phyloP scores from a whole-genome alignment of 1,140 invertebrate genomes.

The Bombus confusus region DNA sequence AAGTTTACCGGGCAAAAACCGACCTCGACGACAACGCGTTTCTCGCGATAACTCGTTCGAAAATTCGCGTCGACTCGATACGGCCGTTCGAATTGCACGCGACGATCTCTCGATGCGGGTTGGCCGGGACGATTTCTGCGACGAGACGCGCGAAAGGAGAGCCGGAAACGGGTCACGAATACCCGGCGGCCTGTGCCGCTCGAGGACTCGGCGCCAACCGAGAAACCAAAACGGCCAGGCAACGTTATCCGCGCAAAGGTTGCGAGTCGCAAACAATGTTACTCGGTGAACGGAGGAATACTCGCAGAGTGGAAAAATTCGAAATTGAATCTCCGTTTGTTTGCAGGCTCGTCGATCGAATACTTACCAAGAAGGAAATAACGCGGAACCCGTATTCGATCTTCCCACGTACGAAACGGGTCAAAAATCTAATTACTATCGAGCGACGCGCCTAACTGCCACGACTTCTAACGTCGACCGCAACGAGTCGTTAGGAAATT shows the following conservation, averaged over 20 bases:
- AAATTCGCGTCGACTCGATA: background rate
- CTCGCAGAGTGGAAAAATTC: background rate
- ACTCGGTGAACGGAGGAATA: background rate
- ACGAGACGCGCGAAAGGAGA: background rate
- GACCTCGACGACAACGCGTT: background rate
- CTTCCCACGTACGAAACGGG: background rate
- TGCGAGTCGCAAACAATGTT: conserved; percentile 20
- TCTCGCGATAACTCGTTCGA: background rate
- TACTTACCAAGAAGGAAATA: background rate
- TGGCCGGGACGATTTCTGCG: background rate
- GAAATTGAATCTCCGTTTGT: conserved; percentile 17
- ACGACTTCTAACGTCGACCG: background rate
- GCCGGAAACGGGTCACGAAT: background rate
- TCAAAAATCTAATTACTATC: background rate
- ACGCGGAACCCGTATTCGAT: background rate
- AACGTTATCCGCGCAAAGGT: background rate
- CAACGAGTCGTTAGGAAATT: background rate
- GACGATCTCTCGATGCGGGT: no score
- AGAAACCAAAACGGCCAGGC: background rate
- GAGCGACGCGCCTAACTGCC: background rate
- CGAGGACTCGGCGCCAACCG: no score
- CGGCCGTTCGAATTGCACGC: no score
- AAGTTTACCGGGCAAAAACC: background rate
- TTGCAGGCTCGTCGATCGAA: conserved; percentile 11
- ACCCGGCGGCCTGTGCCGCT: background rate